Evolutionary conservation across 2,797 vertebrate species (phyloP).

Genomic region (Lacerta bilineata): DNA sequence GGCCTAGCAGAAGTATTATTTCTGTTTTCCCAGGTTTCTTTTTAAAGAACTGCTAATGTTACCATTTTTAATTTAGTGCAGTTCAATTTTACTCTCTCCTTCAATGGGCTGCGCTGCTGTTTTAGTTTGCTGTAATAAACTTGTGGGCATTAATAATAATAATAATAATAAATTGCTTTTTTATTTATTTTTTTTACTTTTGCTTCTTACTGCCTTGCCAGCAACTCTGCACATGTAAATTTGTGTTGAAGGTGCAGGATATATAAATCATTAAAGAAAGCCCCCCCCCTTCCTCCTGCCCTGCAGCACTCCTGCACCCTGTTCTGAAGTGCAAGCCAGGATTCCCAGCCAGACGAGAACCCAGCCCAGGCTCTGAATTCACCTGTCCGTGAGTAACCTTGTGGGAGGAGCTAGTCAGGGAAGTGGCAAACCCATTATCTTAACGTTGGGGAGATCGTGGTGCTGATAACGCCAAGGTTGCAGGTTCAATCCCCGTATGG

Average conservation of each 20-base stretch:
- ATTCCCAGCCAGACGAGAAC: constrained; percentile 24
- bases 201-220: background rate
- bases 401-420: background rate
- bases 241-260: background rate
- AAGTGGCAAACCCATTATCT: background rate
- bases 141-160: background rate
- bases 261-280: background rate
- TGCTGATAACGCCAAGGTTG: too few relatives aligned
- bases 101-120: background rate
- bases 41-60: background rate
- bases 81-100: too few relatives aligned
- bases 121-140: background rate
- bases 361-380: constrained; percentile 20
- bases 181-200: background rate
- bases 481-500: too few relatives aligned
- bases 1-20: background rate
- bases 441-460: too few relatives aligned
- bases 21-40: background rate
- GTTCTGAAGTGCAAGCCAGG: constrained; percentile 36
- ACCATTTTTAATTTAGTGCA: background rate
- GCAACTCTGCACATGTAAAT: background rate
- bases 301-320: constrained; percentile 47
- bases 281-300: background rate
- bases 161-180: background rate
- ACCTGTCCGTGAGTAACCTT: constrained; percentile 24